A percentile compares a stretch with the other conserved stretches of the same genome.
Evolutionary conservation across 2,797 vertebrate species (phyloP).

Genomic region (Choloepus didactylus): DNA sequence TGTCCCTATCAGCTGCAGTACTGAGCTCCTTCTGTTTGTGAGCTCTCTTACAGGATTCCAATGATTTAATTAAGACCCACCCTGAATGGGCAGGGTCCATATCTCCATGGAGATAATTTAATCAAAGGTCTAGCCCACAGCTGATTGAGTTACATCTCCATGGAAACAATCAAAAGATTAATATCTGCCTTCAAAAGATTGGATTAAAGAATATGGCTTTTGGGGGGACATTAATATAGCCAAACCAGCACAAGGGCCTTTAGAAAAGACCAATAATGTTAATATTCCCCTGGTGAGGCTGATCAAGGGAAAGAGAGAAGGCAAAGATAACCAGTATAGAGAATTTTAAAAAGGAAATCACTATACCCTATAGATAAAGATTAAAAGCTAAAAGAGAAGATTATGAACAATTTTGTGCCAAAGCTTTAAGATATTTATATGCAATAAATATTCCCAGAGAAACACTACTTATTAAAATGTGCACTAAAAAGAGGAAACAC

Average conservation of each 20-base stretch:
- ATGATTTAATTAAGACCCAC: no score
- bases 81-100: no score
- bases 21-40: no score
- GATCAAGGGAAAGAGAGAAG: not conserved
- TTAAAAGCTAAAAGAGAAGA: not conserved
- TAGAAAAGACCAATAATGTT: not conserved
- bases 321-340: not conserved
- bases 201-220: no score
- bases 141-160: no score
- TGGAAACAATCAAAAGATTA: no score
- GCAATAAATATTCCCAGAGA: not conserved
- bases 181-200: no score
- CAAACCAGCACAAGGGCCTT: not conserved
- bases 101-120: no score
- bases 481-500: not conserved
- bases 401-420: not conserved
- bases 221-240: no score
- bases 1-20: no score
- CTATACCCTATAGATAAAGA: not conserved
- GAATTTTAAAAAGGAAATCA: not conserved
- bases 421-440: not conserved
- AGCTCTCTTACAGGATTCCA: no score
- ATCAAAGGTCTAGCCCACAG: no score
- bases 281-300: not conserved
- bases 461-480: not conserved